These are phyloP conservation scores for Spheniscus humboldti DNA, from an alignment of 2,797 vertebrate species.

Conservation along the genomic window DNA sequence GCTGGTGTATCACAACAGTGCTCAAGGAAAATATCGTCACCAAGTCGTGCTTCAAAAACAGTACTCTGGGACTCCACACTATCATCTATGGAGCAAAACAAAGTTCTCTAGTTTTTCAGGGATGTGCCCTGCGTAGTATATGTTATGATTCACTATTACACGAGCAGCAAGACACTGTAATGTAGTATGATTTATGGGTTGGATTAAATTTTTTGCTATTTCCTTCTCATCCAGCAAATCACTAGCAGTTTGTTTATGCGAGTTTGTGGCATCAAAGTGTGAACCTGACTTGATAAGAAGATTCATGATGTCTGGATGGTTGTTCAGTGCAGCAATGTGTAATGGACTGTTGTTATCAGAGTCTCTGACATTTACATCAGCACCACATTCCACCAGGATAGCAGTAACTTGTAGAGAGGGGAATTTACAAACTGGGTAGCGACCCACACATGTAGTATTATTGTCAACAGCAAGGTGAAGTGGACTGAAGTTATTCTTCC, in stretches of 20 bases:
- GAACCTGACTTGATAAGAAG: slow-evolving; percentile 93
- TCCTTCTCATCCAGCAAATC: slow-evolving; percentile 97
- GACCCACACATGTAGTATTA: slow-evolving; percentile 96
- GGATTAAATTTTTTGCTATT: slow-evolving; percentile 95
- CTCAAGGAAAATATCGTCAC: slow-evolving; percentile 62
- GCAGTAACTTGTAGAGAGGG: slow-evolving; percentile 94
- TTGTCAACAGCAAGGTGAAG: slow-evolving; percentile 96
- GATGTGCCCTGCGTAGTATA: slow-evolving; percentile 88
- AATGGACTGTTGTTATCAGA: slow-evolving; percentile 94
- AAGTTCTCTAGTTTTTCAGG: slow-evolving; percentile 96
- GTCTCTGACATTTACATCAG: slow-evolving; percentile 91
- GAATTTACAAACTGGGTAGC: slow-evolving; percentile 98
- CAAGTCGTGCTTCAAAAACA: slow-evolving; percentile 60
- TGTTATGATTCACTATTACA: slow-evolving; percentile 89
- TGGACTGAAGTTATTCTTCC: slow-evolving; percentile 95
- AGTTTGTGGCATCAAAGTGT: slow-evolving; percentile 97
- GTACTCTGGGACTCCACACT: slow-evolving; percentile 34
- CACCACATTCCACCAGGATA: slow-evolving; percentile 94
- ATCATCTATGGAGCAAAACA: slow-evolving; percentile 96
- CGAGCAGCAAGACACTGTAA: slow-evolving; percentile 97
- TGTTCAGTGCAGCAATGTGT: slow-evolving; percentile 95
- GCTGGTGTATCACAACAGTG: slow-evolving; percentile 75
- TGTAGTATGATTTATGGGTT: slow-evolving; percentile 97
- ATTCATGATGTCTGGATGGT: slow-evolving; percentile 98
- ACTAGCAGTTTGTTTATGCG: slow-evolving; percentile 90